Evolutionary conservation across 2,888 invertebrate genomes (phyloP), one percentile per base, ranked within the genome.

Genomic region (Pseudeuparius sepicola): DNA sequence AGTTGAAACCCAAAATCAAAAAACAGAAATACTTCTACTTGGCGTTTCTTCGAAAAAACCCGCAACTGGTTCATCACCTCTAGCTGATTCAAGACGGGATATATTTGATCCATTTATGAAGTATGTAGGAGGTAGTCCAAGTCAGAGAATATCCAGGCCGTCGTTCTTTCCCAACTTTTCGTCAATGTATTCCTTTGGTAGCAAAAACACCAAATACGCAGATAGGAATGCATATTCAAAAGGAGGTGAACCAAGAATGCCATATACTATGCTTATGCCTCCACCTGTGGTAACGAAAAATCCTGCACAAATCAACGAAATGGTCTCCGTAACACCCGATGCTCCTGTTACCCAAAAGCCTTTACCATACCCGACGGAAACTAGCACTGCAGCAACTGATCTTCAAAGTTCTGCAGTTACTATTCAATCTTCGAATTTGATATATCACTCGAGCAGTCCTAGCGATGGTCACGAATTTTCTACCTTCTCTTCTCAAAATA

Each of bases 1-100:
- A 1, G 66, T 64, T 9, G 67, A 69, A 43, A 18, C 18, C 10
- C 18, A 18, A 4, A 55, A 53, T 30, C 60, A 61, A 40, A 79
- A 79, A 55, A 73, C 74, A 2, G 80, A 81, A 59, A 75, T 81
- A 13, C 63, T 80, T 7, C 67, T 81, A 28, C 62, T 81, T 2
- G 81, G 80, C 1, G 73, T 79, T 0, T 71, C 79, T 2, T 77
- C 78, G 1, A 73, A 77, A 40, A 76, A 75, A 51, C 75, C 77
- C 2, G 77, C 75, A 43, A n/a, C n/a, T n/a, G n/a, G n/a, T n/a
- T n/a, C n/a, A n/a, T n/a, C n/a, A n/a, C n/a, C n/a, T n/a, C 40
- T 40, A 1, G 66, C 46, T 9, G 60, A 61, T 36, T 55, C 59
- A n/a, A 49, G 63, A 34, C 56, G 59, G 40, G 60, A 61, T 37